Conservation (phyloP, 2,797 vertebrate genomes). For the Channallabes apus region DNA sequence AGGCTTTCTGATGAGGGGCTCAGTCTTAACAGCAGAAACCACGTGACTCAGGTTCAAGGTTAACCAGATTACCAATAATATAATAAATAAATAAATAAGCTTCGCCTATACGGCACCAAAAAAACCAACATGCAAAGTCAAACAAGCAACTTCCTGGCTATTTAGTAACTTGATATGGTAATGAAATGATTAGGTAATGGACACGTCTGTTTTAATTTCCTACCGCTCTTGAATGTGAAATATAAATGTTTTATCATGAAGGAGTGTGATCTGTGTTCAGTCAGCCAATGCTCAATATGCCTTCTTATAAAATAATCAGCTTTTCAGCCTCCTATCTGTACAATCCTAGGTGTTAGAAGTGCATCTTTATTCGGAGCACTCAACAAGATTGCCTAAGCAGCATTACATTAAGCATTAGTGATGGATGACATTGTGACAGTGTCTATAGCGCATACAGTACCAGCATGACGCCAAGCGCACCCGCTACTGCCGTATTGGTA, state of each 20-base stretch:
- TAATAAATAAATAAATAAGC: too few relatives aligned
- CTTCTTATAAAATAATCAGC: too few relatives aligned
- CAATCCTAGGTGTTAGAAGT: neutral
- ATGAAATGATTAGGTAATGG: neutral
- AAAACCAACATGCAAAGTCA: neutral
- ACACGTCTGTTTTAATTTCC: neutral
- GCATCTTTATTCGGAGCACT: neutral
- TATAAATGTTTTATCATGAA: neutral
- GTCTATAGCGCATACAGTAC: too few relatives aligned
- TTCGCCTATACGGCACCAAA: neutral
- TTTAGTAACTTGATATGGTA: neutral
- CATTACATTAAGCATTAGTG: too few relatives aligned
- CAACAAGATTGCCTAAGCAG: neutral
- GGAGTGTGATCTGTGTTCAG: neutral
- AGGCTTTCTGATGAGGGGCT: neutral
- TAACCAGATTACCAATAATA: neutral
- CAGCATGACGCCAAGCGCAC: too few relatives aligned
- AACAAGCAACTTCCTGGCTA: neutral
- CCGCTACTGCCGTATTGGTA: too few relatives aligned
- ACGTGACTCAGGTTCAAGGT: slow-evolving; percentile 21
- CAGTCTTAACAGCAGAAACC: neutral
- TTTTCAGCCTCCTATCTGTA: neutral
- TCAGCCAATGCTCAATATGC: neutral
- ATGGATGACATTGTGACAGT: neutral
- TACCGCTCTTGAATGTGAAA: neutral